Base-by-base conservation (phyloP, 2,888 invertebrate genomes). In the Apodemia zela region DNA sequence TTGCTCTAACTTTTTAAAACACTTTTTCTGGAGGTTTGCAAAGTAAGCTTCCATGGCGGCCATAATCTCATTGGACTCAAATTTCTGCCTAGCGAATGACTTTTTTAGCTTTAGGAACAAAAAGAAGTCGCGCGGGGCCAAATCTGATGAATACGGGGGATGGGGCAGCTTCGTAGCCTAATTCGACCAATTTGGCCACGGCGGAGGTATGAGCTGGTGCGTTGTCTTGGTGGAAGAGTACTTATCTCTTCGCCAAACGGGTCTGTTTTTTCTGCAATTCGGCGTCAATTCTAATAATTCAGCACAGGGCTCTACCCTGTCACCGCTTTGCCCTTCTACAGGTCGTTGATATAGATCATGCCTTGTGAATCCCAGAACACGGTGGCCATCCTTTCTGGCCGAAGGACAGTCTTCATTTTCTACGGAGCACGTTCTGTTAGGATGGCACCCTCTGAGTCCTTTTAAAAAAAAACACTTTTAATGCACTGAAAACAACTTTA, bases 351-450 rank as follows among this genome's bases (percentile, higher is more conserved):
- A 25, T 25, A 25, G 25, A 25, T 25, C 25, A 25, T 4, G 4
- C 4, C 25, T 25, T 25, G 25, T 25, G 25, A 25, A 25, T 25
- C 25, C 2, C 25, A 25, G 25, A 25, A 25, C 2, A 25, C 4
- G 25, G 25, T 25, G 25, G 4, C 25, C 25, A 4, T 49, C 72
- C 75, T 75, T 77, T 73, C 75, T 61, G 60, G 73, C 75, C 58
- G 72, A 75, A 77, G 68, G 72, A 8, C 33, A 33, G 6, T 79
- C 25, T 25, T 25, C 25, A 4, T 4, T 4, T 25, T 25, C 25
- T 25, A 3, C 25, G 25, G 25, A 25, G 25, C 25, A 25, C 25
- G 25, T 25, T 25, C 25, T n/a, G n/a, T n/a, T n/a, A n/a, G n/a
- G n/a, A n/a, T n/a, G n/a, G n/a, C n/a, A n/a, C n/a, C n/a, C n/a